Base-by-base conservation (phyloP, 2,888 invertebrate species). In the Heliconius hortense region DNA sequence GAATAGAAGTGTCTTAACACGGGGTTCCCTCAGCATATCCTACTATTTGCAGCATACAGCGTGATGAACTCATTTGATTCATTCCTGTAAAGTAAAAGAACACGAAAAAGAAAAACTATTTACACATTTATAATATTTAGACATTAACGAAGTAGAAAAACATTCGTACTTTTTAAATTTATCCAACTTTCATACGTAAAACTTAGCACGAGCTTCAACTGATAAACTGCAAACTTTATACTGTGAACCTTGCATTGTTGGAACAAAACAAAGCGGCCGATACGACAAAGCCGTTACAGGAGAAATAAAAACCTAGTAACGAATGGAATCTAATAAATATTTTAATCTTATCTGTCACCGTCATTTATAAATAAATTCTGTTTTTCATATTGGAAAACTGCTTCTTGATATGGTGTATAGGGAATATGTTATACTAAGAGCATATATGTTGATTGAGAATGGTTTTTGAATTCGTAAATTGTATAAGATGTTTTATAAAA, bases 321-420 rank as follows among this genome's bases (percentile, higher is more conserved):
- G 71, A 73, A 68, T 73, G 67, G 68, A 73, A 73, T 73, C 72
- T 72, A 60, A n/a, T n/a, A n/a, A n/a, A n/a, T 71, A 71, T 35
- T 66, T 73, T 73, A 43, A 68, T 74, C 48, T 60, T 39, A 26
- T 21, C 31, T 66, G 60, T 69, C 35, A 53, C 28, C 18, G n/a
- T 39, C 39, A 39, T 48, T 68, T 21, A 28, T 53, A 68, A 28
- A 28, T 13, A 68, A 28, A 28, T 26, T 35, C 28, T 53, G 10
- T 68, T 43, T 68, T 53, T 13, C n/a, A 39, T 66, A 24, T 15
- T 13, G 64, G 39, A 66, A 66, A 66, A 39, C 39, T 24, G 39
- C 11, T 64, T 64, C 35, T 11, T 10, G n/a, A 64, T 64, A 0
- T 35, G 4, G 10, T 21, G 3, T 63, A 63, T 63, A 31, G 35